Evolutionary conservation across 2,888 invertebrate genomes (phyloP).

Genomic region (Drosophila longiperda): DNA sequence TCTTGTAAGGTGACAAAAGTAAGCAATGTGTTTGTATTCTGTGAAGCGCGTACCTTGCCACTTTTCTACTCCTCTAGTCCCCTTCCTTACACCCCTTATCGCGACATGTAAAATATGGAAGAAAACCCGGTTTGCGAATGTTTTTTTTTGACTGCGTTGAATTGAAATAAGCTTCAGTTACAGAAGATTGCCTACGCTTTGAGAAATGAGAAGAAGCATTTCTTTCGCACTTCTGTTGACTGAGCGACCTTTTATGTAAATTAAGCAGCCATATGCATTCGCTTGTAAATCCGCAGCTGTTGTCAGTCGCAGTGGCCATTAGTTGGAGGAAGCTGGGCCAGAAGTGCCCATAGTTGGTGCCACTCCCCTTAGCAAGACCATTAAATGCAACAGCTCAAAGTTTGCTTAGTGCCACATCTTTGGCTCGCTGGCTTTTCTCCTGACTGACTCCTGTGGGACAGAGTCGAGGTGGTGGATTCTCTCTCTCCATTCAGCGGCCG

Average conservation of each 20-base stretch:
- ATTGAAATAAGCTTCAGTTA: conserved; percentile 21
- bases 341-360: conserved; percentile 48
- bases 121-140: background rate
- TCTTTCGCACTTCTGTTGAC: conserved; percentile 49
- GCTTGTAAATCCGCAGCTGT: conserved; percentile 77
- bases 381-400: conserved; percentile 76
- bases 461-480: conserved; percentile 33
- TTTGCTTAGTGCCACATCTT: conserved; percentile 27
- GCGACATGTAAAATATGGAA: conserved; percentile 16
- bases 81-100: background rate
- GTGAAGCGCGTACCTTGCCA: background rate
- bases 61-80: background rate
- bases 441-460: conserved; percentile 26
- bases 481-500: conserved; percentile 27
- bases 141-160: conserved; percentile 15
- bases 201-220: conserved; percentile 54
- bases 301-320: conserved; percentile 78
- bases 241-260: conserved; percentile 76
- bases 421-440: conserved; percentile 27
- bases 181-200: conserved; percentile 23
- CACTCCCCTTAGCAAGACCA: conserved; percentile 40
- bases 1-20: background rate
- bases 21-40: background rate
- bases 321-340: conserved; percentile 59
- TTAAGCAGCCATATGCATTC: conserved; percentile 69